Conservation (phyloP, 2,113 vertebrate species). For the Phalacrocorax pelagicus region DNA sequence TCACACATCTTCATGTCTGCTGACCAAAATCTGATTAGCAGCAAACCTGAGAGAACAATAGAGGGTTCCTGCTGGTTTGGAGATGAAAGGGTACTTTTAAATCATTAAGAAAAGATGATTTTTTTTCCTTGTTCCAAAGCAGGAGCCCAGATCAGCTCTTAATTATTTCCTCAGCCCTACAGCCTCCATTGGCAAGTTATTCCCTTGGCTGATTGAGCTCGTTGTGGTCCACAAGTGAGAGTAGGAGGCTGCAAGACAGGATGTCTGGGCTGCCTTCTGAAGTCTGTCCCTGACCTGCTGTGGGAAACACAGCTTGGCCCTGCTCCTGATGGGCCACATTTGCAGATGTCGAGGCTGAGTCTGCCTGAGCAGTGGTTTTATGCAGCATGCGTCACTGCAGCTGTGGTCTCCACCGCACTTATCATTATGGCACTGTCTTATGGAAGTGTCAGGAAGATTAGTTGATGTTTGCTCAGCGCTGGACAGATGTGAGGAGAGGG, state of each 20-base stretch:
- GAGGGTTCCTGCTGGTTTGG: not conserved
- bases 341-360: not conserved
- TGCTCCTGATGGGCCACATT: not conserved
- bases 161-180: conserved; percentile 15
- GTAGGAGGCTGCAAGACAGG: conserved; percentile 16
- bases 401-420: not conserved
- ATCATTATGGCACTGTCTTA: not conserved
- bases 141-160: not conserved
- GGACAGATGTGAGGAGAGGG: not conserved
- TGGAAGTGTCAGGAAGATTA: conserved; percentile 6
- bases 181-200: not conserved
- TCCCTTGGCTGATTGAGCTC: not conserved
- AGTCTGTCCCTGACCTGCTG: not conserved
- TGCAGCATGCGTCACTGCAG: not conserved
- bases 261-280: conserved; percentile 20
- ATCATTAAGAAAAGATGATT: not conserved
- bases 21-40: not conserved
- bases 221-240: not conserved
- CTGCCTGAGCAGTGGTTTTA: not conserved
- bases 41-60: not conserved
- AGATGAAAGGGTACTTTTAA: conserved; percentile 12
- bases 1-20: not conserved
- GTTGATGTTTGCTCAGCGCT: not conserved
- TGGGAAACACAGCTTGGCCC: not conserved
- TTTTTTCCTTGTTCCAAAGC: not conserved